Evolutionary conservation across 1,140 invertebrate species (phyloP), one percentile per base, ranked within the genome.

Genomic region (Pectinophora gossypiella): DNA sequence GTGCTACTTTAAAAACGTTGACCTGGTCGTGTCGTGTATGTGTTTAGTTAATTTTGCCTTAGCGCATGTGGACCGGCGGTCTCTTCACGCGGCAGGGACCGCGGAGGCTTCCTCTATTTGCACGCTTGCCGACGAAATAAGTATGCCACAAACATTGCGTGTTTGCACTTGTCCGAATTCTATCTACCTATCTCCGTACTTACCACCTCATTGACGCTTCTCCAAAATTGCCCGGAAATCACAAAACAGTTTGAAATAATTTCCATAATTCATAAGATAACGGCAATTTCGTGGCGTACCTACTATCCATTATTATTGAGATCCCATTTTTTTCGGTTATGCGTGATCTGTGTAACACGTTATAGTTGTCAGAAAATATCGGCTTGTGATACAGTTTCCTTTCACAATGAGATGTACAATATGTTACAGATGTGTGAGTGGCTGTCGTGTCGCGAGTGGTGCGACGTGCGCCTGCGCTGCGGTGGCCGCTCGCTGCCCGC

Each of bases 1-100:
- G 65, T 62, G 76, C 72, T 73, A 76, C 66, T 75, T 73, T 75
- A 73, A 69, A 79, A 72, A 64, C 65, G 62, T 75, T 75, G 69
- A 71, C 70, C 72, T 65, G 65, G 54, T 71, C 54, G 54, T n/a
- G n/a, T n/a, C n/a, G n/a, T n/a, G n/a, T 61, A 59, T 72, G 58
- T 68, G 58, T 62, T 68, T 64, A 64, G 61, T 63, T 65, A 68
- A 74, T 72, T 73, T 67, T 53, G 53, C 56, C 51, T 56, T 57
- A 51, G 49, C 59, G 59, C 19, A 19, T 44, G 42, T 44, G 42
- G 19, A 38, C 9, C 18, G 7, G 36, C 16, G n/a, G 36, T 6
- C 10, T 40, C 10, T 40, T 6, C 19, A 44, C 20, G 42, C 42
- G 51, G 44, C 43, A 59, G 51, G n/a, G 36, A n/a, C n/a, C 13